Conservation (phyloP, 2,888 invertebrate species). For the Pollenia amentaria region DNA sequence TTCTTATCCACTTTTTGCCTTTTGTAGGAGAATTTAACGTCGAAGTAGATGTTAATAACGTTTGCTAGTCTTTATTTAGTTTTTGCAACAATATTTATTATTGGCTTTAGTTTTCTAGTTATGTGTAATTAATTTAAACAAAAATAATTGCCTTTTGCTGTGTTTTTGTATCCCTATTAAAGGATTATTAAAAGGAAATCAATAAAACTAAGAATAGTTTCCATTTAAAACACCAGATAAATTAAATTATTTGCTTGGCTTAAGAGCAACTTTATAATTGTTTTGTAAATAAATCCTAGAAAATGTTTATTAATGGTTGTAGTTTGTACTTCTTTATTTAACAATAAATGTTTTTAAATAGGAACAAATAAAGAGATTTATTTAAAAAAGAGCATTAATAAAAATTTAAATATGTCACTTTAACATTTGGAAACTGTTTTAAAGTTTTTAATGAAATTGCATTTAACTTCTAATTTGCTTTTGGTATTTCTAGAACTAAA, state of each 20-base stretch:
- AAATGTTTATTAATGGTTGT: slow-evolving; percentile 9
- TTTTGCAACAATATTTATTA: slow-evolving; percentile 36
- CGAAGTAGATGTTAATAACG: not conserved
- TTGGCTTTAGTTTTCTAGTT: slow-evolving; percentile 37
- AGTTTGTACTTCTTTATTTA: too few species aligned
- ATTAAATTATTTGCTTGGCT: slow-evolving; percentile 24
- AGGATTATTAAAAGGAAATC: slow-evolving; percentile 27
- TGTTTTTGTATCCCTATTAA: slow-evolving; percentile 5
- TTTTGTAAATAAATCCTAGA: slow-evolving; percentile 18
- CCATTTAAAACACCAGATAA: slow-evolving; percentile 7
- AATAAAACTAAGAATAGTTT: slow-evolving; percentile 11
- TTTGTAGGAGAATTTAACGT: not conserved
- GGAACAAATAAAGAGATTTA: too few species aligned
- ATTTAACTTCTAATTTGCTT: too few species aligned
- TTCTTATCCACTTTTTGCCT: not conserved
- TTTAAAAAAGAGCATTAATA: too few species aligned
- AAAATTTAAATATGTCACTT: too few species aligned
- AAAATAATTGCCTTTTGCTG: slow-evolving; percentile 11
- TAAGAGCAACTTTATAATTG: slow-evolving; percentile 10
- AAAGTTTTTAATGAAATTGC: too few species aligned
- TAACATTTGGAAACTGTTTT: too few species aligned
- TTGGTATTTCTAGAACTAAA: too few species aligned
- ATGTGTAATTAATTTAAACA: slow-evolving; percentile 42
- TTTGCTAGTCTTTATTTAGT: not conserved
- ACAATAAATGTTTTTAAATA: too few species aligned